Base-by-base conservation (phyloP, 2,888 invertebrate genomes). In the Blomia tropicalis region DNA sequence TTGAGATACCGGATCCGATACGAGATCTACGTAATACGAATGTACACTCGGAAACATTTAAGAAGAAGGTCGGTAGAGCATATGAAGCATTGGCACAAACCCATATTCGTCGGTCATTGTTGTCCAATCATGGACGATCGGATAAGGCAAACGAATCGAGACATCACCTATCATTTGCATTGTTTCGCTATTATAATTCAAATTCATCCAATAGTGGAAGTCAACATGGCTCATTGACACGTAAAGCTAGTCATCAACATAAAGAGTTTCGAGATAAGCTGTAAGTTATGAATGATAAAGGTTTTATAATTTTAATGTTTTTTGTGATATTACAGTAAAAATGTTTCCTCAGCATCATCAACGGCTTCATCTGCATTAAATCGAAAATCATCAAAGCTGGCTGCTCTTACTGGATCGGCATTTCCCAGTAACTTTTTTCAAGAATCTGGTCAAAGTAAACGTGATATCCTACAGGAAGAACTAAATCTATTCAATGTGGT, bases 351-450 rank as follows among this genome's bases (percentile, higher is more conserved):
- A 23, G 56, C 56, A 2, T 31, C 56, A 23, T 27, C 25, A 19
- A 87, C 88, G 74, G 92, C 92, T 23, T 92, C 92, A 53, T 92
- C 93, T n/a, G 83, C 91, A 71, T 80, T 92, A 70, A 89, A 89
- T 76, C 80, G 90, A 76, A 90, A 89, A 79, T 87, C 85, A 69
- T 90, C 90, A 66, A 83, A 87, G 70, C 87, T 92, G 71, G 58
- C 69, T 66, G 64, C 67, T 43, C 67, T 58, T 2, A 56, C 63
- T 17, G 63, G 59, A 25, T 30, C 74, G 67, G 36, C 71, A 71
- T 72, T 75, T 63, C 70, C 73, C 23, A 74, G 73, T 65, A 72
- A 72, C 64, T 72, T 75, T 68, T 74, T 75, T 25, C 56, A 56
- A n/a, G 67, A 65, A 23, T 54, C 32, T 29, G 56, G 56, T 3